phyloP scores from a whole-genome alignment of 2,113 vertebrate genomes.

The Thamnophis sirtalis region DNA sequence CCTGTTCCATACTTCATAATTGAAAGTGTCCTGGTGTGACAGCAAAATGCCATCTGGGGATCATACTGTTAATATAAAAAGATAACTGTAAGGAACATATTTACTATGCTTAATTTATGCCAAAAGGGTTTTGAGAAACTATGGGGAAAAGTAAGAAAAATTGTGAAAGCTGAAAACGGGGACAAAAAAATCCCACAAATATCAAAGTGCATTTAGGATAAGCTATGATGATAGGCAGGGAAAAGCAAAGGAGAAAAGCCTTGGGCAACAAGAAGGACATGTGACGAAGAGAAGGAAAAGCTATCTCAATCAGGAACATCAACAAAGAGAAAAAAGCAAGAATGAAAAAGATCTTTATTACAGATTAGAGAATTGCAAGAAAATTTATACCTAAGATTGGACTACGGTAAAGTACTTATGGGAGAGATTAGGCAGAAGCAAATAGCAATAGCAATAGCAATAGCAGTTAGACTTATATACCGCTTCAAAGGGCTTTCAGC shows the following conservation, averaged over 20 bases:
- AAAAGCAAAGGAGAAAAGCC: neutral
- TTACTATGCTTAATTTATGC: neutral
- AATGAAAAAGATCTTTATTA: neutral
- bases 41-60: neutral
- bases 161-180: neutral
- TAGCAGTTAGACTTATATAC: no score
- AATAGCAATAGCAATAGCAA: no score
- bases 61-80: neutral
- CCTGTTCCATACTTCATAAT: neutral
- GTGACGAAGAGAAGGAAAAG: neutral
- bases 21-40: neutral
- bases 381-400: neutral
- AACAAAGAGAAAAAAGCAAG: neutral
- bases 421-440: neutral
- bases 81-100: neutral
- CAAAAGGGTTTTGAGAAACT: neutral
- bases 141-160: neutral
- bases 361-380: neutral
- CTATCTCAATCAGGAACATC: neutral
- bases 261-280: neutral
- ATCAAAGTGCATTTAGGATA: neutral
- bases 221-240: neutral
- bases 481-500: no score
- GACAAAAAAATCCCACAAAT: neutral
- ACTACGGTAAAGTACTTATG: neutral